A percentile compares a stretch with the other conserved stretches of the same genome.
phyloP scores from a whole-genome alignment of 1,140 invertebrate species.

The Acromyrmex charruanus region DNA sequence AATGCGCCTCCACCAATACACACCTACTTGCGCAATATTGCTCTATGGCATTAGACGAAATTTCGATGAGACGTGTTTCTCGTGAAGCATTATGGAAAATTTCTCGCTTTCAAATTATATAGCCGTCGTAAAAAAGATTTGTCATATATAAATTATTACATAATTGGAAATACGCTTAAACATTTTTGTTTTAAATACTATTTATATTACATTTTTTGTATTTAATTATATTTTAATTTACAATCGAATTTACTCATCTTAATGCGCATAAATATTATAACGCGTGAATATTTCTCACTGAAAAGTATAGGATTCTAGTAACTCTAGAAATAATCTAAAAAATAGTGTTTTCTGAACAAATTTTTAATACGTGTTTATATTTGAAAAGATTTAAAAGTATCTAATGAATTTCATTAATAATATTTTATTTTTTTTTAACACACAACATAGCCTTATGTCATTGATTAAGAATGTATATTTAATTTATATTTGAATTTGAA shows the following conservation, averaged over 20 bases:
- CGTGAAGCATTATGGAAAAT: conserved; percentile 17
- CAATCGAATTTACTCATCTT: not conserved
- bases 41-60: conserved; percentile 33
- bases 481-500: too few species aligned
- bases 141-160: not conserved
- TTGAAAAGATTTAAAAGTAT: too few species aligned
- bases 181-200: not conserved
- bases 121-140: not conserved
- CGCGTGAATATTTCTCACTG: not conserved
- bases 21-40: conserved; percentile 47
- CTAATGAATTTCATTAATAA: too few species aligned
- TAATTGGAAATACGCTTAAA: not conserved
- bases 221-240: not conserved
- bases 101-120: conserved; percentile 23
- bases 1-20: conserved; percentile 43
- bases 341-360: too few species aligned
- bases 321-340: too few species aligned
- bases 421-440: too few species aligned
- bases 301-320: too few species aligned
- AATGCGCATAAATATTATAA: not conserved
- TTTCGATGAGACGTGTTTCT: conserved; percentile 30
- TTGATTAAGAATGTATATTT: too few species aligned
- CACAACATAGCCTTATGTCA: too few species aligned
- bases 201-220: not conserved
- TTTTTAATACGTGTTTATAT: too few species aligned